Evolutionary conservation across 2,113 vertebrate species (phyloP).

Genomic region (Anhinga anhinga): DNA sequence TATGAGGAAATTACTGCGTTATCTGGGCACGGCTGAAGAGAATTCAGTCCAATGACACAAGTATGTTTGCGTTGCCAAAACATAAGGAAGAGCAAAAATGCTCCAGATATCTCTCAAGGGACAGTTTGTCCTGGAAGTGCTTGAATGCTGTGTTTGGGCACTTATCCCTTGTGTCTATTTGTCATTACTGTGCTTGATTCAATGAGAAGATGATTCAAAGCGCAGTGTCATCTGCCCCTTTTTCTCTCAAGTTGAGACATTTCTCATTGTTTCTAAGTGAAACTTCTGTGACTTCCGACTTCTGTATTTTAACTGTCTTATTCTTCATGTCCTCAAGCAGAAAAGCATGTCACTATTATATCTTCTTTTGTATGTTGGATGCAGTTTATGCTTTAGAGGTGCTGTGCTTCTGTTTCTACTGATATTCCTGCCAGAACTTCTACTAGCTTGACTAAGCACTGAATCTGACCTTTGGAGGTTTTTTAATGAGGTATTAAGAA

Average conservation of each 20-base stretch:
- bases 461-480: not conserved
- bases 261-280: not conserved
- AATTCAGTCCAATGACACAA: not conserved
- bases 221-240: not conserved
- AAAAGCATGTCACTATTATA: rapidly evolving
- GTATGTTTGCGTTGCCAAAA: not conserved
- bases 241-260: not conserved
- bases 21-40: not conserved
- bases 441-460: not conserved
- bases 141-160: not conserved
- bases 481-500: not conserved
- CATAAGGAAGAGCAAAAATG: not conserved
- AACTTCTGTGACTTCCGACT: not conserved
- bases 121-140: not conserved
- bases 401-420: not conserved
- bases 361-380: not conserved
- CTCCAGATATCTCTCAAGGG: not conserved
- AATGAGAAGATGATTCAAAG: not conserved
- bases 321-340: not conserved
- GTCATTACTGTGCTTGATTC: not conserved
- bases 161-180: not conserved
- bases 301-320: not conserved
- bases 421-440: not conserved
- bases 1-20: not conserved
- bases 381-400: not conserved